Conservation (phyloP, 2,888 invertebrate species). For the Troglohyphantes excavatus region DNA sequence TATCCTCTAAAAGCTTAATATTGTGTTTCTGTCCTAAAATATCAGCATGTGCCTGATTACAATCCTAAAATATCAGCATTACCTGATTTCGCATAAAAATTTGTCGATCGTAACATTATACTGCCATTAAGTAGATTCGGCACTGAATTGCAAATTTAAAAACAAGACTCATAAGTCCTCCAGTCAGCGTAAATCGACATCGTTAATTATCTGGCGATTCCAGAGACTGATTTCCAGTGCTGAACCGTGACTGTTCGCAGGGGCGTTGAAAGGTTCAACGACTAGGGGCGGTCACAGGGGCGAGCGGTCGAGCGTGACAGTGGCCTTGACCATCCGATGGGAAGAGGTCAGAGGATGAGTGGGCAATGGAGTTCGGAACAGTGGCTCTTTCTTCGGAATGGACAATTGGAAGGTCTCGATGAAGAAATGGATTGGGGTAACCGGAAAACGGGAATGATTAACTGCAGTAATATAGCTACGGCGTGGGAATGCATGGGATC, state of each 20-base stretch:
- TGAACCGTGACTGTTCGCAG: slow-evolving; percentile 11
- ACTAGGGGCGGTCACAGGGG: slow-evolving; percentile 6
- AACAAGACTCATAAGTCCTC: no score
- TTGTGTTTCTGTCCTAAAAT: no score
- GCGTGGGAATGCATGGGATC: not conserved
- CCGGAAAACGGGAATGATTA: not conserved
- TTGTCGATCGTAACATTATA: no score
- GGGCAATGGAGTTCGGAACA: not conserved
- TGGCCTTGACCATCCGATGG: slow-evolving; percentile 36
- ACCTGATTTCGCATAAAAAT: no score
- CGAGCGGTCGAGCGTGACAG: slow-evolving; percentile 30
- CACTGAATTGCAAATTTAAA: no score
- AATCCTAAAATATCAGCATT: no score
- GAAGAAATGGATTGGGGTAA: not conserved
- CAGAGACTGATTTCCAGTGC: no score
- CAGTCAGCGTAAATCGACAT: no score
- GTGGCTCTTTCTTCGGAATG: not conserved
- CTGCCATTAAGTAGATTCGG: no score
- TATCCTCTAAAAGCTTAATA: no score
- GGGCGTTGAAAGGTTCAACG: slow-evolving; percentile 31
- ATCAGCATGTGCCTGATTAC: no score
- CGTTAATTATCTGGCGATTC: not conserved
- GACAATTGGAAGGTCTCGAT: not conserved
- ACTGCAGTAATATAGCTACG: not conserved
- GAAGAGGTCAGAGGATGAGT: not conserved